Percentiles rank a stretch among this genome's conserved stretches.
Conservation (phyloP, 1,140 invertebrate species). For the Solen grandis region DNA sequence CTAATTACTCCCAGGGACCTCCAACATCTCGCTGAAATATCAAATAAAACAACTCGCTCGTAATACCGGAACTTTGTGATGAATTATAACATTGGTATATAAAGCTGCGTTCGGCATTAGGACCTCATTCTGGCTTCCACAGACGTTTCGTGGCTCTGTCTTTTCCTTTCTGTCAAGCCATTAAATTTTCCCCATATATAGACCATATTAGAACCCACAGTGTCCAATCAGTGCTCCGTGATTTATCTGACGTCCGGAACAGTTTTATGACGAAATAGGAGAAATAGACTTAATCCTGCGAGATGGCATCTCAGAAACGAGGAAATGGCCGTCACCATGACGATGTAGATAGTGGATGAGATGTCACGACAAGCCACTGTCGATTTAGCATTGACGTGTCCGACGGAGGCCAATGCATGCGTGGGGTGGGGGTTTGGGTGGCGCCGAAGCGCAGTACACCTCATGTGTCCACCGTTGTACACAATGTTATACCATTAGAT, state of each 20-base stretch:
- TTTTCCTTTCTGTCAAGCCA: background rate
- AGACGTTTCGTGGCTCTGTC: background rate
- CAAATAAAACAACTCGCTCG: too few relatives aligned
- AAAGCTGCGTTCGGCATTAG: background rate
- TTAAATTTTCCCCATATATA: background rate
- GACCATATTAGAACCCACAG: constrained; percentile 23
- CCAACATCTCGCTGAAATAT: too few relatives aligned
- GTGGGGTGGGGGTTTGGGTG: too few relatives aligned
- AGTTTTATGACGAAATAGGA: constrained; percentile 50
- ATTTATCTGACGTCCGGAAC: constrained; percentile 40
- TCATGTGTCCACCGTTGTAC: too few relatives aligned
- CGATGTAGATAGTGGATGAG: constrained; percentile 24
- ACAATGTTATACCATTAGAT: too few relatives aligned
- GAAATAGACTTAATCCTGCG: constrained; percentile 18
- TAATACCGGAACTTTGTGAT: too few relatives aligned
- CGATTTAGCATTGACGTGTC: too few relatives aligned
- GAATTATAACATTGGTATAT: too few relatives aligned
- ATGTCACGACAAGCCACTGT: too few relatives aligned
- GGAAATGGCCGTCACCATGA: constrained; percentile 50
- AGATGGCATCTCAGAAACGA: constrained; percentile 13
- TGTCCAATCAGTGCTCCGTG: constrained; percentile 34
- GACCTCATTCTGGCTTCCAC: background rate
- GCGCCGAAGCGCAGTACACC: too few relatives aligned
- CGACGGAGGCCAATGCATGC: too few relatives aligned
- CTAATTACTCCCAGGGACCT: too few relatives aligned